Percentiles rank a stretch among this genome's conserved stretches.
These are phyloP conservation scores for Crotalus tigris DNA, from an alignment of 2,113 vertebrate species.

Conservation along the genomic window DNA sequence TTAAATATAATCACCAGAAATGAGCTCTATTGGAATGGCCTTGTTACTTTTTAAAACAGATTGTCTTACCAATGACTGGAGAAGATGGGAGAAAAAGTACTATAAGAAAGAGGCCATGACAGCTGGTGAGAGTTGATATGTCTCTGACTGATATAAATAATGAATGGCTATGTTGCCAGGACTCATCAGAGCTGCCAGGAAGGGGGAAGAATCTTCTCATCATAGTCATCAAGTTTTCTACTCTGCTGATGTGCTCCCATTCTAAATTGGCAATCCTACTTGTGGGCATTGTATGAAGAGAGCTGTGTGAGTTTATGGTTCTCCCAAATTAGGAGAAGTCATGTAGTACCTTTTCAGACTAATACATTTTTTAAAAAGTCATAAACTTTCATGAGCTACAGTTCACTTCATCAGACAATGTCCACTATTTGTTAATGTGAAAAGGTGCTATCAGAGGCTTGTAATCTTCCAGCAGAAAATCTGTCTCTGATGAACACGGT, in stretches of 20 bases:
- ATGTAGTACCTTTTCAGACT: background rate
- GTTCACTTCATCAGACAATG: background rate
- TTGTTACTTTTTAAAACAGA: constrained; percentile 21
- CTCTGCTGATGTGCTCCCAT: background rate
- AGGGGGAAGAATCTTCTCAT: background rate
- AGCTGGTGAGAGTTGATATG: background rate
- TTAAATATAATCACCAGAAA: constrained; percentile 40
- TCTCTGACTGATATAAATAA: background rate
- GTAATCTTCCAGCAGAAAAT: background rate
- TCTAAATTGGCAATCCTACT: background rate
- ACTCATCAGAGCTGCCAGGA: background rate
- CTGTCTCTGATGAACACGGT: background rate
- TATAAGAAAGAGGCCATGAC: background rate
- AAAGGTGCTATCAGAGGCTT: background rate
- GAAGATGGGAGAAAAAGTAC: background rate
- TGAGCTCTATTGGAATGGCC: background rate
- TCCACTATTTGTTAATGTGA: background rate
- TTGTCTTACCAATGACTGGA: constrained; percentile 25
- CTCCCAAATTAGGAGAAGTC: background rate
- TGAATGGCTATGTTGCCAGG: background rate
- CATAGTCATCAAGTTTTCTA: background rate
- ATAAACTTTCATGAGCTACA: background rate
- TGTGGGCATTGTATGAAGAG: background rate
- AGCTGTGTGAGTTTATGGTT: background rate
- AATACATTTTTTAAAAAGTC: background rate